Percentiles rank a stretch among this genome's conserved stretches.
Conservation (phyloP, 2,797 vertebrate species). For the Melanotaenia maccullochi region DNA sequence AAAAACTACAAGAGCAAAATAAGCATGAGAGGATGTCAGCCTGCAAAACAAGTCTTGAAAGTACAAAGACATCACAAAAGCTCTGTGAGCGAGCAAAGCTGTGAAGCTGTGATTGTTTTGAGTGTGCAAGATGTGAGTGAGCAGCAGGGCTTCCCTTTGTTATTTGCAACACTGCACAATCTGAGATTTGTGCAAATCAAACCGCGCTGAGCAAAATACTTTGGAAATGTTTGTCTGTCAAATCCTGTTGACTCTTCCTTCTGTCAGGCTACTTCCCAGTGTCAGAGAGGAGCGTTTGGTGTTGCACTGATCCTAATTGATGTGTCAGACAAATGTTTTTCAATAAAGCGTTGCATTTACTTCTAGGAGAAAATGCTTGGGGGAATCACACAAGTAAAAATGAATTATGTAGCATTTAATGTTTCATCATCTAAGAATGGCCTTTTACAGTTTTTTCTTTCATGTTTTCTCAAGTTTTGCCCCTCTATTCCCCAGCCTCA, state of each 20-base stretch:
- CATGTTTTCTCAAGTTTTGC: constrained; percentile 11
- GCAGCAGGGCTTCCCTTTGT: constrained; percentile 34
- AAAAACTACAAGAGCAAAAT: constrained; percentile 13
- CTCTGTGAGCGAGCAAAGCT: constrained; percentile 19
- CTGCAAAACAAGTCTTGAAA: constrained; percentile 7
- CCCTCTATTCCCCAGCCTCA: not conserved
- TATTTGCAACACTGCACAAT: constrained; percentile 43
- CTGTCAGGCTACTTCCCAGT: constrained; percentile 30
- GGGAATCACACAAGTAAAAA: not conserved
- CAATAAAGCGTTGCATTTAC: constrained; percentile 4
- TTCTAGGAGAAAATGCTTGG: constrained; percentile 1
- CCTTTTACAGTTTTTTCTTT: constrained; percentile 20
- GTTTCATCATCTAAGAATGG: not conserved
- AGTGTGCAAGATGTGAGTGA: constrained; percentile 41
- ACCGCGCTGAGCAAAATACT: constrained; percentile 40
- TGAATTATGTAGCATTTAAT: not conserved
- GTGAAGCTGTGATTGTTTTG: constrained; percentile 31
- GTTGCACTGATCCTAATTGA: constrained; percentile 24
- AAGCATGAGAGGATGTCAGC: constrained; percentile 13
- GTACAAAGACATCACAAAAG: constrained; percentile 12
- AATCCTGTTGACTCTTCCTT: constrained; percentile 45
- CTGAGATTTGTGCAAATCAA: constrained; percentile 58
- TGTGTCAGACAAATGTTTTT: constrained; percentile 15
- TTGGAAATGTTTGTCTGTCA: constrained; percentile 40
- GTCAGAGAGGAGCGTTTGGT: constrained; percentile 17